A percentile compares a stretch with the other conserved stretches of the same genome.
These are phyloP conservation scores for Gymnothorax javanicus DNA, from an alignment of 2,797 vertebrate genomes.

Conservation along the genomic window DNA sequence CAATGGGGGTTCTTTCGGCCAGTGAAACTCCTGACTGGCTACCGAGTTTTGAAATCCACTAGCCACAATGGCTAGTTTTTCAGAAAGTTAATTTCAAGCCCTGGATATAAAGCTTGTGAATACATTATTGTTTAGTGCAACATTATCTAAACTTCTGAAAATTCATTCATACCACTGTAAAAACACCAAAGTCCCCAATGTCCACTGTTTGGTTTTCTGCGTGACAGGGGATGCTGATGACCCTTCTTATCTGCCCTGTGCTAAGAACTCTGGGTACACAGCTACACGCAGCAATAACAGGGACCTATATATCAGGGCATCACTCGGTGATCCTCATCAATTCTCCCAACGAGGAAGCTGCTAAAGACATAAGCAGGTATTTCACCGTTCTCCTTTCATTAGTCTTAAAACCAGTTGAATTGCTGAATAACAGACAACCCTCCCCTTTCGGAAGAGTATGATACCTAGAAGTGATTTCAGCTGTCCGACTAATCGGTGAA, in stretches of 20 bases:
- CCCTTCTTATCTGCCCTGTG: conserved; percentile 67
- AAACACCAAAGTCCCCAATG: neutral
- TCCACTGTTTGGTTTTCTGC: neutral
- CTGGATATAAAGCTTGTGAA: neutral
- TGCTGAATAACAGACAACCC: neutral
- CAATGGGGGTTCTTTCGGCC: too few species aligned
- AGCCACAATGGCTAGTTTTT: too few species aligned
- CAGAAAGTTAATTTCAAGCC: too few species aligned
- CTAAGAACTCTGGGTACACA: conserved; percentile 70
- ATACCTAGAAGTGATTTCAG: too few species aligned
- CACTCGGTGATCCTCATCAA: conserved; percentile 81
- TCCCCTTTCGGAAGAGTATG: neutral
- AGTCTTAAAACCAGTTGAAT: neutral
- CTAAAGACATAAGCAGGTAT: conserved; percentile 86
- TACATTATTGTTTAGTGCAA: neutral
- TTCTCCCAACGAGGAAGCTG: conserved; percentile 82
- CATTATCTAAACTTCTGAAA: neutral
- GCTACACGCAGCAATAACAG: conserved; percentile 70
- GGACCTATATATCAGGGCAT: conserved; percentile 75
- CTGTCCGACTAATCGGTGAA: too few species aligned
- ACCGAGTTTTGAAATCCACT: too few species aligned
- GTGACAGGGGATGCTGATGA: conserved; percentile 62
- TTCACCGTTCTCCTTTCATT: neutral
- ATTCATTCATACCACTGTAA: neutral
- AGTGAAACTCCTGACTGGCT: too few species aligned